These are phyloP conservation scores for Oegoconia quadripuncta DNA, from an alignment of 2,888 invertebrate species.

Conservation along the genomic window DNA sequence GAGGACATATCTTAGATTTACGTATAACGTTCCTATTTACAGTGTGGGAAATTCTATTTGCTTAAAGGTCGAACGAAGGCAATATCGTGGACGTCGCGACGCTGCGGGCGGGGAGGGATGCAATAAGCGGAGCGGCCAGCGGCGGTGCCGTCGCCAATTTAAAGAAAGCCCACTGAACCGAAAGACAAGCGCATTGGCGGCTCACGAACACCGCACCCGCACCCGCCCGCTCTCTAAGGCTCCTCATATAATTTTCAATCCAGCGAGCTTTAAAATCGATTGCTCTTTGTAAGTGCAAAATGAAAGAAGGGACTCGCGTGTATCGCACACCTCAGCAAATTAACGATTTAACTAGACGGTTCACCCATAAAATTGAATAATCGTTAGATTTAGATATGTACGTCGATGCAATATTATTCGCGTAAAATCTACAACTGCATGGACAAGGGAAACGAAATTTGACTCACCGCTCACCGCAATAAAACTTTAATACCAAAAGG, in stretches of 20 bases:
- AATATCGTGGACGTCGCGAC: conserved; percentile 75
- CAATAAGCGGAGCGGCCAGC: conserved; percentile 76
- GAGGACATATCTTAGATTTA: conserved; percentile 58
- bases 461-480: not conserved
- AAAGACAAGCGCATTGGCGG: conserved; percentile 80
- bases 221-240: conserved; percentile 61
- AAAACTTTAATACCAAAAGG: not conserved
- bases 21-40: conserved; percentile 71
- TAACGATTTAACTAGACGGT: conserved; percentile 51
- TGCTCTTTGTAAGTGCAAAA: conserved; percentile 75
- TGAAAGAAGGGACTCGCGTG: conserved; percentile 51
- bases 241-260: conserved; percentile 78
- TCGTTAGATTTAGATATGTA: not conserved
- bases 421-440: too few relatives aligned
- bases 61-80: conserved; percentile 75
- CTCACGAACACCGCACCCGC: conserved; percentile 66
- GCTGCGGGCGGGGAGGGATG: conserved; percentile 71
- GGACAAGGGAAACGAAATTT: not conserved
- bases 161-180: conserved; percentile 80
- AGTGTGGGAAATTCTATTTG: conserved; percentile 74
- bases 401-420: not conserved
- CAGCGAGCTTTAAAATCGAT: conserved; percentile 78
- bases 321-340: conserved; percentile 48
- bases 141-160: conserved; percentile 76
- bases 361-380: conserved; percentile 36